phyloP scores from a whole-genome alignment of 2,888 invertebrate species.

The Macrostomum cliftonense region DNA sequence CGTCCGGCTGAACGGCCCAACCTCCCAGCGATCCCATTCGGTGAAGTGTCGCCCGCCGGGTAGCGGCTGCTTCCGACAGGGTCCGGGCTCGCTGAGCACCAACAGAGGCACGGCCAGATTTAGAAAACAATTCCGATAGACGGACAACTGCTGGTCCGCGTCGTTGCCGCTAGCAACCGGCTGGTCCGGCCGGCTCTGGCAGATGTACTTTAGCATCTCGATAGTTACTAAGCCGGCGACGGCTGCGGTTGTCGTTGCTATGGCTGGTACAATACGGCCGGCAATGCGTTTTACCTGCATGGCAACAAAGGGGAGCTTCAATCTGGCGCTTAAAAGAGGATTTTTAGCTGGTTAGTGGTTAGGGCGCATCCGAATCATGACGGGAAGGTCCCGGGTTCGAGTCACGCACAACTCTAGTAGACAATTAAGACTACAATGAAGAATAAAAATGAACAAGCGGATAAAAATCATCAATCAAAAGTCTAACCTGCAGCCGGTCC shows the following conservation, averaged over 20 bases:
- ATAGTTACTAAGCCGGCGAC: constrained; percentile 35
- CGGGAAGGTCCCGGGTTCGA: no score
- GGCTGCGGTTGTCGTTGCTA: constrained; percentile 39
- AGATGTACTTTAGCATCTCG: background rate
- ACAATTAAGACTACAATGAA: no score
- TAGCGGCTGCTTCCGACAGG: constrained; percentile 13
- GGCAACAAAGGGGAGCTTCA: no score
- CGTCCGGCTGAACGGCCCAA: constrained; percentile 12
- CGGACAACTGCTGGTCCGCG: background rate
- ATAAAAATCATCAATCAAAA: no score
- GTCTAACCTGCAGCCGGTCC: constrained; percentile 22
- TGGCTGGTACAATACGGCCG: constrained; percentile 38
- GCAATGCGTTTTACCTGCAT: constrained; percentile 29
- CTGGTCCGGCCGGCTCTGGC: background rate
- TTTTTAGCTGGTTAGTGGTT: no score
- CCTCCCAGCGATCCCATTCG: constrained; percentile 36
- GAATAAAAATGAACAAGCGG: background rate
- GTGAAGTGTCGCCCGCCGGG: constrained; percentile 20
- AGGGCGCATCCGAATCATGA: no score
- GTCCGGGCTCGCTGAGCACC: constrained; percentile 32
- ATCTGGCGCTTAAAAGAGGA: no score
- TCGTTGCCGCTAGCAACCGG: background rate
- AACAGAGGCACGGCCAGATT: constrained; percentile 34
- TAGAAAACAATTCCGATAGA: constrained; percentile 30
- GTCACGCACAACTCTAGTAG: no score